These are phyloP conservation scores for Drosophila anceps DNA, from an alignment of 2,888 invertebrate species.

Conservation along the genomic window DNA sequence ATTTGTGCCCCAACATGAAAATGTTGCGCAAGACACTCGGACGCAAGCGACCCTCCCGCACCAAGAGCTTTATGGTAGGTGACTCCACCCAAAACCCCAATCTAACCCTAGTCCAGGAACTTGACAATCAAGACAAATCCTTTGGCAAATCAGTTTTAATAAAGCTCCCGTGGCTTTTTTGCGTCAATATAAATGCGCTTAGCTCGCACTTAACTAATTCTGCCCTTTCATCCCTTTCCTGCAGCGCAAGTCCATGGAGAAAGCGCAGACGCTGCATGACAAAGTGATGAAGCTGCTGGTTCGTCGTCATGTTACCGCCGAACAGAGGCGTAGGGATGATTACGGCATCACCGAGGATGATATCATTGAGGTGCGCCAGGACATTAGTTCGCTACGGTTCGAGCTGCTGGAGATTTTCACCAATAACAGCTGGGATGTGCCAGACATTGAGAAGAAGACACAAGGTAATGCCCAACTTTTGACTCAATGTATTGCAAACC, in stretches of 20 bases:
- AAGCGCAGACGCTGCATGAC: conserved; percentile 91
- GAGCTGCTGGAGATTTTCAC: conserved; percentile 96
- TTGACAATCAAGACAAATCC: conserved; percentile 60
- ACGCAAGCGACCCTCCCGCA: conserved; percentile 85
- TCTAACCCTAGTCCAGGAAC: conserved; percentile 2
- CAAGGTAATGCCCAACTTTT: conserved; percentile 58
- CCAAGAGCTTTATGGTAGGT: conserved; percentile 88
- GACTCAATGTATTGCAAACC: conserved; percentile 28
- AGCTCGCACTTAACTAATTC: conserved; percentile 1
- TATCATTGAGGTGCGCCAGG: conserved; percentile 98
- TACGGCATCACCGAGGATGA: conserved; percentile 98
- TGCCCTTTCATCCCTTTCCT: not conserved
- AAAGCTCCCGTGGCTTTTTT: conserved; percentile 60
- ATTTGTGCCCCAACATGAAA: conserved; percentile 95
- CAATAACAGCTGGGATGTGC: conserved; percentile 95
- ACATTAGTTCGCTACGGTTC: conserved; percentile 96
- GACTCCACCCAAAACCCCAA: not conserved
- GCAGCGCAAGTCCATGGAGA: conserved; percentile 91
- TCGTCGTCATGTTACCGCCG: conserved; percentile 95
- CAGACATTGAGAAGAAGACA: conserved; percentile 89
- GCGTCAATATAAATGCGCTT: conserved; percentile 52
- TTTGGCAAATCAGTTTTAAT: conserved; percentile 74
- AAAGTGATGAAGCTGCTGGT: conserved; percentile 95
- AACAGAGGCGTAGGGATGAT: conserved; percentile 95
- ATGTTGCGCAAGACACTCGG: conserved; percentile 87